A percentile compares a stretch with the other conserved stretches of the same genome.
These are phyloP conservation scores for Brachynemurus nebulosus DNA, from an alignment of 2,888 invertebrate genomes.

Conservation along the genomic window DNA sequence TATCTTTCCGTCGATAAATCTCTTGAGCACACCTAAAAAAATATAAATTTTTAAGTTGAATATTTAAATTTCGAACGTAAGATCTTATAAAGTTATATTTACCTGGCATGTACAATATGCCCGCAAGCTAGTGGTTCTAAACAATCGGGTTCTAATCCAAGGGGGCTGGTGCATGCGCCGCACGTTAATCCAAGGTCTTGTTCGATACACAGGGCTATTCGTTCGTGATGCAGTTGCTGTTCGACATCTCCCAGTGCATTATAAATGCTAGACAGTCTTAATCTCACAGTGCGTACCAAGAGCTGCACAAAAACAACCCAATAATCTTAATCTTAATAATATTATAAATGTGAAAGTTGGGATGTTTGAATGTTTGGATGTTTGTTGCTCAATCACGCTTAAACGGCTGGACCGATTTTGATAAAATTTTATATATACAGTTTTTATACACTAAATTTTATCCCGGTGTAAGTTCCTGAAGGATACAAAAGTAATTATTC, in stretches of 20 bases:
- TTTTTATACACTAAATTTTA: not conserved
- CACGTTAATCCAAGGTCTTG: slow-evolving; percentile 65
- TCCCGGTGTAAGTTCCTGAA: not conserved
- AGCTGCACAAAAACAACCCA: slow-evolving; percentile 35
- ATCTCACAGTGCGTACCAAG: slow-evolving; percentile 63
- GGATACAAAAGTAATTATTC: no score
- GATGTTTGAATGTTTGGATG: no score
- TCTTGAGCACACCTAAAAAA: slow-evolving; percentile 50
- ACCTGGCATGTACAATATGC: slow-evolving; percentile 77
- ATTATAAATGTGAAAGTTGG: no score
- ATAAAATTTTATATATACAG: no score
- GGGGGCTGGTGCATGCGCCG: slow-evolving; percentile 66
- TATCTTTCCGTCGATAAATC: slow-evolving; percentile 45
- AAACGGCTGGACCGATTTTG: no score
- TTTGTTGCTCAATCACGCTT: no score
- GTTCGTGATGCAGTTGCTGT: slow-evolving; percentile 59
- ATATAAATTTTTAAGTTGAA: slow-evolving; percentile 6
- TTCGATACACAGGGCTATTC: slow-evolving; percentile 48
- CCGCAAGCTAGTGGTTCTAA: slow-evolving; percentile 75
- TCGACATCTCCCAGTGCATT: slow-evolving; percentile 68
- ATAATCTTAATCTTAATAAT: no score
- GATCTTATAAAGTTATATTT: slow-evolving; percentile 10
- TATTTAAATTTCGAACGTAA: not conserved
- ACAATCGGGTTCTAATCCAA: slow-evolving; percentile 56
- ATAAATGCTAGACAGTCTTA: slow-evolving; percentile 67